Base-by-base conservation (phyloP, 2,797 vertebrate genomes). In the Fundulus diaphanus region DNA sequence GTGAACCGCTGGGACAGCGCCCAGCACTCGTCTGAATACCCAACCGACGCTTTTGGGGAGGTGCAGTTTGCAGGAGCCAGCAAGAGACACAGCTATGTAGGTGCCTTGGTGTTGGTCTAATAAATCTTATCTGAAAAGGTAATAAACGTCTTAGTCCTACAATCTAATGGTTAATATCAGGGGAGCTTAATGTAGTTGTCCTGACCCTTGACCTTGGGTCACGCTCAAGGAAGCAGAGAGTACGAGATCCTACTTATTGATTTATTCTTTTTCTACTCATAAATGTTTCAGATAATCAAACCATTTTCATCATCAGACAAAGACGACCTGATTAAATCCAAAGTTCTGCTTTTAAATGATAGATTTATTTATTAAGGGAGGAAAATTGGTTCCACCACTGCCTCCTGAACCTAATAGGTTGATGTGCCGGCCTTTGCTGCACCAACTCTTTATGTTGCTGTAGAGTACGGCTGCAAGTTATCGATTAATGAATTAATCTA, bases 31-130 rank as follows among this genome's bases (percentile, higher is more conserved):
- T 96, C 96, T 0, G 96, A 97, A 74, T 89, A 88, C 61, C 96
- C 97, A 3, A 98, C 97, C 0, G 97, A 98, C 0, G 97, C 97
- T 77, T 98, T 93, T 1, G 97, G 97, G 78, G 96, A 97, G 72
- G 66, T 98, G 78, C 94, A 96, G 83, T 98, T 97, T 59, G 69
- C 89, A 22, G 96, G 96, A 8, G 82, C 93, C 22, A 92, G 96
- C 52, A 96, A 92, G 82, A 96, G 94, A 72, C 93, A 95, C 51
- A 96, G 97, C 93, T 92, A 96, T 80, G 97, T 97, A 80, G 82
- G 96, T 93, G 42, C 12, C 4, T 72, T 33, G 46, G 20, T 65
- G 29, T 73, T 74, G 63, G 11, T 46, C 46, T 70, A 22, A 66
- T 71, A 27, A 56, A 68, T 37, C 7, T 52, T 76, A 46, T 48